phyloP scores from a whole-genome alignment of 2,888 invertebrate genomes.

The Carabus problematicus region DNA sequence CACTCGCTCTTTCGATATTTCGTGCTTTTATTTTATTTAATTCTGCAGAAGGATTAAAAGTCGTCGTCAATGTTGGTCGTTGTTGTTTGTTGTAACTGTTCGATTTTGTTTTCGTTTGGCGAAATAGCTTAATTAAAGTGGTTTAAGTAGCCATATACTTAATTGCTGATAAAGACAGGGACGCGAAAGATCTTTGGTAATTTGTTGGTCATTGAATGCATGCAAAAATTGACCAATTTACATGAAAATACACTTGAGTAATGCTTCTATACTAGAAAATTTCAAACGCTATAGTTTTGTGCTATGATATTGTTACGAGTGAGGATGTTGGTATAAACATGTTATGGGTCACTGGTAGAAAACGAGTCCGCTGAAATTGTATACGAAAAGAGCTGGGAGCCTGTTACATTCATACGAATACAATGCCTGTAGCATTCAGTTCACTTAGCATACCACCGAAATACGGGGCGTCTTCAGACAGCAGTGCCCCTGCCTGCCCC shows the following conservation, averaged over 20 bases:
- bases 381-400: conserved; percentile 17
- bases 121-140: conserved; percentile 36
- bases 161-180: conserved; percentile 35
- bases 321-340: background rate
- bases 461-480: conserved; percentile 49
- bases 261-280: background rate
- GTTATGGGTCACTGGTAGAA: conserved; percentile 18
- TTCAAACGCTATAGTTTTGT: background rate
- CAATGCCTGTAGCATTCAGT: conserved; percentile 56
- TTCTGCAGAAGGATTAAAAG: conserved; percentile 30
- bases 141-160: conserved; percentile 40
- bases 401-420: conserved; percentile 51
- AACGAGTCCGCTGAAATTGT: conserved; percentile 30
- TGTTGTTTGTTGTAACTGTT: conserved; percentile 16
- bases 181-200: conserved; percentile 8
- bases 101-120: conserved; percentile 26
- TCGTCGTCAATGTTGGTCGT: background rate
- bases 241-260: background rate
- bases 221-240: background rate
- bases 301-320: background rate
- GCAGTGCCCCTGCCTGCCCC: background rate
- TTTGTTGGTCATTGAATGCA: background rate
- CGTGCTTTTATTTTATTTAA: conserved; percentile 12
- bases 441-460: conserved; percentile 58
- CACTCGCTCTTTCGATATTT: conserved; percentile 1